Evolutionary conservation across 2,888 invertebrate species (phyloP), one percentile per base, ranked within the genome.

Genomic region (Tetragnatha montana): DNA sequence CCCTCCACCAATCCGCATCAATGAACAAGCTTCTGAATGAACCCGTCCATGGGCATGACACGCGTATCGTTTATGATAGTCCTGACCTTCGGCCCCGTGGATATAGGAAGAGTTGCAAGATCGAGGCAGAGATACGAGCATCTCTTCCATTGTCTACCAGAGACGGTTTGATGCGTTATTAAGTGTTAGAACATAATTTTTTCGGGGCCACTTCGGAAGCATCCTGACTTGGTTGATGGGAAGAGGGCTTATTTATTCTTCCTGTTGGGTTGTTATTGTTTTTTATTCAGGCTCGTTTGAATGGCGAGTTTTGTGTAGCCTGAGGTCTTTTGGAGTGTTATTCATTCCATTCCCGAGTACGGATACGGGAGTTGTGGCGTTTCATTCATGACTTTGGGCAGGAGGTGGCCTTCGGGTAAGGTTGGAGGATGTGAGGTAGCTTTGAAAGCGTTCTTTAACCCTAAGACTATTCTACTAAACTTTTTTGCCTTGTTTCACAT

Each of bases 21-120:
- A 17, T 60, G 78, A 60, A 73, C 71, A 74, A 74, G 21, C 69
- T 50, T 69, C n/a, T 70, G 81, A 87, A 87, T 81, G 87, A 73
- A 81, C 51, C 21, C 14, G 73, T 71, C 22, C 47, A 69, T 82
- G 87, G 76, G 75, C 50, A 35, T 71, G 88, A 84, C 88, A 89
- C 88, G 88, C 88, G 88, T 89, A 73, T n/a, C 80, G 75, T 83
- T 87, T 88, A 88, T 83, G 83, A 88, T 88, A 83, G 79, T 69
- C 60, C 10, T 84, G 88, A 89, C 88, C 88, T 89, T 89, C 88
- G 79, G 50, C 88, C 88, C 22, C 87, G 83, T 60, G 83, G n/a
- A 83, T 71, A 76, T 70, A 75, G 10, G 82, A 71, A 79, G 83
- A 79, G 80, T 76, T 35, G 81, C 19, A 81, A 35, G 81, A 87